Conservation (phyloP, 2,888 invertebrate species). For the Nomada ferruginata region DNA sequence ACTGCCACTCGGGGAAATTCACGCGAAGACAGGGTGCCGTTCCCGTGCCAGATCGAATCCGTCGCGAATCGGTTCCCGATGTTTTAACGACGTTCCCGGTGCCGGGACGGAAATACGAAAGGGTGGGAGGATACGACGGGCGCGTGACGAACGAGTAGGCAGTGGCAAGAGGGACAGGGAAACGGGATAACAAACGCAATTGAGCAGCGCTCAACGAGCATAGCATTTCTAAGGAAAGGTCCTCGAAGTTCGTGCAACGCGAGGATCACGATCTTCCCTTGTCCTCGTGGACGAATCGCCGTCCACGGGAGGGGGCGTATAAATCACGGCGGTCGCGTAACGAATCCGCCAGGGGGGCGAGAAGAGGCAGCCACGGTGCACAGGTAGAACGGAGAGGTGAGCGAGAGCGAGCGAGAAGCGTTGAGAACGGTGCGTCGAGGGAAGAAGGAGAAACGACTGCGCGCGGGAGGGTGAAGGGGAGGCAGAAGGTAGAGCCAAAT, state of each 20-base stretch:
- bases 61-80: background rate
- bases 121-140: background rate
- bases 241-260: conserved; percentile 44
- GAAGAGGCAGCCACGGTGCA: conserved; percentile 20
- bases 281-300: conserved; percentile 60
- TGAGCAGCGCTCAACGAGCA: conserved; percentile 9
- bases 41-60: background rate
- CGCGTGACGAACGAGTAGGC: background rate
- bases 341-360: conserved; percentile 65
- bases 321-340: conserved; percentile 72
- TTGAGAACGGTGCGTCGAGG: conserved; percentile 14
- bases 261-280: conserved; percentile 3
- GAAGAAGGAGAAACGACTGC: conserved; percentile 20
- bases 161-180: background rate
- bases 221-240: conserved; percentile 26
- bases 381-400: conserved; percentile 43
- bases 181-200: conserved; percentile 42
- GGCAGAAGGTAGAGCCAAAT: conserved; percentile 73
- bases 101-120: background rate
- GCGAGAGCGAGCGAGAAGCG: conserved; percentile 1
- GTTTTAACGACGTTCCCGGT: conserved; percentile 23
- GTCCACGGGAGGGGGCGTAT: conserved; percentile 61
- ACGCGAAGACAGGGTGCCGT: background rate
- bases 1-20: background rate
- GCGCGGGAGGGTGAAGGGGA: conserved; percentile 23